Base-by-base conservation (phyloP, 2,797 vertebrate species). In the Mormyrus proboscirostris region DNA sequence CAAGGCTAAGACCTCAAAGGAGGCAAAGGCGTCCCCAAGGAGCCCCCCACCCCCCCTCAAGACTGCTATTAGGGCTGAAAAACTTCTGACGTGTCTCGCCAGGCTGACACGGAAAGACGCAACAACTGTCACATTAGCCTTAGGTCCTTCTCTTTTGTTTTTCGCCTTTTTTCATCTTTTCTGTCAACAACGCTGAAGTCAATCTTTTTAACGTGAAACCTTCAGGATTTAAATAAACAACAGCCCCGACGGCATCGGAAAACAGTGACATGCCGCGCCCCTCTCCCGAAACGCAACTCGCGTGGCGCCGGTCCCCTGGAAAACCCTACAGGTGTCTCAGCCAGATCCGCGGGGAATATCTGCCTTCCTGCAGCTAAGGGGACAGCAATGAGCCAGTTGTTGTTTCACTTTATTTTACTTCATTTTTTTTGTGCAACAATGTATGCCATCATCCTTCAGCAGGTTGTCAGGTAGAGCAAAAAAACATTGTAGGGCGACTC, bases 141-240 rank as follows among this genome's bases (percentile, higher is more conserved):
- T 50, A n/a, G 76, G 41, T 84, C 5, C 12, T 51, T 85, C 19
- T 1, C 44, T 25, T 47, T 83, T 22, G 19, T 33, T 33, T 19
- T 29, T 7, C 83, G 16, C 22, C 51, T 38, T 62, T 62, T 22
- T 49, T 25, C 88, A 29, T 19, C 51, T 38, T 51, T 57, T 86
- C 85, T 57, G 51, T 86, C 85, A 55, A 69, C 44, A 86, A 12
- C 14, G 62, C 33, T 50, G 49, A 86, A 89, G 25, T n/a, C 4
- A 29, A 69, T 86, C 22, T 86, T 89, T 44, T 69, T 86, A 84
- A 85, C 38, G 44, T 44, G 55, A 85, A 69, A 50, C 9, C 41
- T 19, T n/a, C 3, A 14, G 33, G 73, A 49, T 55, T 57, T 89
- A 49, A 88, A 57, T 59, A 83, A 85, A 89, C 79, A 89, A 62